Evolutionary conservation across 2,888 invertebrate genomes (phyloP), one percentile per base, ranked within the genome.

Genomic region (Epistrophella euchroma): DNA sequence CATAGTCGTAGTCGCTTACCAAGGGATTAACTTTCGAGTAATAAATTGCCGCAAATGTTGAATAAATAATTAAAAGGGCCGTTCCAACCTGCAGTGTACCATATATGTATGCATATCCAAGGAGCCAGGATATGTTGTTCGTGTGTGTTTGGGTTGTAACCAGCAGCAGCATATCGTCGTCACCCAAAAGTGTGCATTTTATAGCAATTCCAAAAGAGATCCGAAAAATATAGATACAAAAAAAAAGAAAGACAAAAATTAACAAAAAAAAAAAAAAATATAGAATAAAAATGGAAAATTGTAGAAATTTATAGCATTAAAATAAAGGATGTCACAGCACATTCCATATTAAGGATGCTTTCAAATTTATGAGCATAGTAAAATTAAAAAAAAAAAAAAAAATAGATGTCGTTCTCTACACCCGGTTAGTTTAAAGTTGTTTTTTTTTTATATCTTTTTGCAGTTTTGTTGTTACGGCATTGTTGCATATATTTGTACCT

Each of bases 21-120:
- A 96, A 94, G 62, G 97, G 96, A 92, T 97, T 97, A 91, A 97
- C 96, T 92, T 97, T 97, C 71, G 97, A 97, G 92, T 97, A 97
- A 92, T 97, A 97, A 90, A 97, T 96, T 75, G 97, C 97, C 2
- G 97, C 97, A 89, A 97, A 94, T 73, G 96, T 96, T 76, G 97
- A 97, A 93, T 97, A 97, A 88, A 97, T 95, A 37, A 97, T 94
- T 52, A 97, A 93, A 6, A 95, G 94, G 0, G 97, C 97, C 9
- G 97, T 97, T 90, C 96, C 96, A 60, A 97, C 94, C 97, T 97
- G 93, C 47, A 83, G 81, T 40, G 28, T 22, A 1, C 4, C 19
- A 37, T 5, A 28, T 6, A 5, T 28, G 6, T 28, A 32, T 7
- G 3, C 25, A 32, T 60, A 15, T 19, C 43, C 75, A 74, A 35